A percentile compares a stretch with the other conserved stretches of the same genome.
Evolutionary conservation across 1,140 invertebrate genomes (phyloP).

Genomic region (Stratiolaelaps scimitus): DNA sequence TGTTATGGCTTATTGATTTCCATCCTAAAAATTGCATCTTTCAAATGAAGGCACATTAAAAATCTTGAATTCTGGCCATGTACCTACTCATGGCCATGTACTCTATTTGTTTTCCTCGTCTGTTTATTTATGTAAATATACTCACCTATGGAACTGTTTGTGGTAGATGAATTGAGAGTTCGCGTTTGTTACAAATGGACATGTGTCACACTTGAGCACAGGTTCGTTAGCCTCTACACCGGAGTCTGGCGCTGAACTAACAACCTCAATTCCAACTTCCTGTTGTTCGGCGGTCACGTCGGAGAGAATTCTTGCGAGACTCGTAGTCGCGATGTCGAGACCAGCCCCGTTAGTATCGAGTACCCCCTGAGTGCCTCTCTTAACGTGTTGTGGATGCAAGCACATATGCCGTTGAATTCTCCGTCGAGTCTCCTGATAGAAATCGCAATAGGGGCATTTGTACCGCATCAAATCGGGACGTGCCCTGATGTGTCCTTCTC

Average conservation of each 20-base stretch:
- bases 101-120: too few relatives aligned
- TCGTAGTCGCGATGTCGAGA: neutral
- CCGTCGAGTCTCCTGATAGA: conserved; percentile 25
- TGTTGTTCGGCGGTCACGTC: neutral
- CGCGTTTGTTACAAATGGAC: conserved; percentile 65
- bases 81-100: too few relatives aligned
- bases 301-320: neutral
- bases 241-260: neutral
- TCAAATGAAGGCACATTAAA: too few relatives aligned
- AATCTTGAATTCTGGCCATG: too few relatives aligned
- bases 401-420: conserved; percentile 16
- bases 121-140: conserved; percentile 34
- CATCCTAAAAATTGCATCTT: too few relatives aligned
- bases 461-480: conserved; percentile 23
- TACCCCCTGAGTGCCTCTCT: conserved; percentile 13
- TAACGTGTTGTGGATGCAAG: conserved; percentile 13
- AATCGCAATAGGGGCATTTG: conserved; percentile 27
- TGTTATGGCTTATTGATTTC: too few relatives aligned
- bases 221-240: conserved; percentile 28
- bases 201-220: conserved; percentile 48
- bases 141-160: conserved; percentile 64
- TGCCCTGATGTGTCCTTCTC: conserved; percentile 7
- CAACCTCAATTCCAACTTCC: neutral
- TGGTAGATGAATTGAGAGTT: conserved; percentile 71
- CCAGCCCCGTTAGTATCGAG: neutral